Evolutionary conservation across 2,113 vertebrate species (phyloP), one percentile per base, ranked within the genome.

Genomic region (Corydoras maculifer): DNA sequence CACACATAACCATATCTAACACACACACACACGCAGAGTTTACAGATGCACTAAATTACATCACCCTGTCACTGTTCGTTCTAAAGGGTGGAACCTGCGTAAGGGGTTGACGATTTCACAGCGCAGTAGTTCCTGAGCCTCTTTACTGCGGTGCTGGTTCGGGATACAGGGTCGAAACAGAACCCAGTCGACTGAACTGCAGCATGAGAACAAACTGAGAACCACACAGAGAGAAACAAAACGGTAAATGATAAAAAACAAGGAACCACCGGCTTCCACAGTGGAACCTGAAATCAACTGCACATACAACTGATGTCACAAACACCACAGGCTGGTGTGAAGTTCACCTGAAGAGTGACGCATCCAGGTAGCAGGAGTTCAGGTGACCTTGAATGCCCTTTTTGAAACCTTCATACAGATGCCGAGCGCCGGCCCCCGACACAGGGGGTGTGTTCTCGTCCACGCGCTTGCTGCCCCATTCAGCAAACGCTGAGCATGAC

Each of bases 281-380:
- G 18, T 1, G 18, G 18, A 25, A 25, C 18, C 18, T 25, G 18
- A 25, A 1, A 25, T 25, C 18, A 25, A 25, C 18, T 25, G 18
- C 18, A 25, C 18, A 25, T 1, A 25, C 18, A 25, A 25, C 18
- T 25, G 18, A 25, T 25, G 18, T 25, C 18, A 1, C 18, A 25
- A 25, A 25, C 18, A 25, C 18, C 18, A 25, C 18, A 25, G 18
- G 2, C 18, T 25, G 12, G 15, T 6, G 13, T 13, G 30, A 5
- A 15, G 30, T 32, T 31, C 13, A 82, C 87, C 87, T 87, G 77
- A 89, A 93, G 25, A 93, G 87, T 0, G 91, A 88, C 0, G 91
- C 89, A 54, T 93, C 92, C 70, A 93, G 86, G 81, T 93, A 93
- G 81, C 92, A 93, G 72, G 92, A 93, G 83, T 93, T 93, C 53